Percentiles rank a stretch among this genome's conserved stretches.
These are phyloP conservation scores for Heliocidaris tuberculata DNA, from an alignment of 35 echinoderm and acorn worm genomes.

Conservation along the genomic window DNA sequence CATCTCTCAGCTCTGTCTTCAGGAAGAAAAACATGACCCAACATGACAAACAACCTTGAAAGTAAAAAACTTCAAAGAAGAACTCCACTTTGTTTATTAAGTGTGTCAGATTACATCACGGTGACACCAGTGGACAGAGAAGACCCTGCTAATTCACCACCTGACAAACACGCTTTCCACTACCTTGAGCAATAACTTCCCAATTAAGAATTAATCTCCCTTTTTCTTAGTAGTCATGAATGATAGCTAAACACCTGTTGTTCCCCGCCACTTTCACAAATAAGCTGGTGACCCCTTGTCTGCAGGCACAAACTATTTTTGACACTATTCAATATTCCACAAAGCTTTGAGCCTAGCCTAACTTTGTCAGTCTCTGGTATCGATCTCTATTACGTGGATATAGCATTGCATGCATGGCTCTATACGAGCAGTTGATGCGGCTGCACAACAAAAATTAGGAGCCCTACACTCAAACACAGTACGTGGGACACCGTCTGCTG, in stretches of 20 bases:
- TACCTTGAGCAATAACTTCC: neutral
- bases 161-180: neutral
- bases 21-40: neutral
- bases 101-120: neutral
- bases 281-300: neutral
- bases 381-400: no score
- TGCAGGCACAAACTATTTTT: no score
- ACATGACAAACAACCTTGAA: neutral
- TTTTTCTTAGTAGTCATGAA: neutral
- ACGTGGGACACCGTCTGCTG: no score
- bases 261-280: neutral
- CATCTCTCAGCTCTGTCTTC: no score
- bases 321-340: no score
- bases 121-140: neutral
- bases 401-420: no score
- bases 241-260: neutral
- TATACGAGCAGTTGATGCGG: no score
- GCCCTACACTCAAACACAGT: no score
- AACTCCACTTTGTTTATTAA: neutral
- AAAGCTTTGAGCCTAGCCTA: no score
- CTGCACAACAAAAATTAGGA: no score
- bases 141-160: neutral
- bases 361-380: no score
- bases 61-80: neutral
- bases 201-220: neutral